Base-by-base conservation (phyloP, 2,797 vertebrate species). In the Dallia pectoralis region DNA sequence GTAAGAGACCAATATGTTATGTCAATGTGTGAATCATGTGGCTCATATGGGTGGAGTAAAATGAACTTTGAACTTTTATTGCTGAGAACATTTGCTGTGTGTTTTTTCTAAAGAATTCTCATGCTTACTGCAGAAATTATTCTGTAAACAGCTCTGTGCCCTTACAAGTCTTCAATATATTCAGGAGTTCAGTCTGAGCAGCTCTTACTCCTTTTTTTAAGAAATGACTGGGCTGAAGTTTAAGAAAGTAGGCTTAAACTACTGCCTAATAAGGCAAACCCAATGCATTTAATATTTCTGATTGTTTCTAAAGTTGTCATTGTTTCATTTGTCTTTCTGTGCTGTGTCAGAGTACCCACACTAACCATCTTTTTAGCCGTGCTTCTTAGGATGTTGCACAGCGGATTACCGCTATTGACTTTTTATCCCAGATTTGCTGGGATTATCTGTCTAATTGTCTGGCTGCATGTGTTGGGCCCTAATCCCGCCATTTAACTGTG, bases 401-500 rank as follows among this genome's bases (percentile, higher is more conserved):
- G 22, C 11, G 11, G 53, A 59, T 59, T 59, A 59, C 22, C 25
- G 53, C 53, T 59, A 59, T 59, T 19, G 53, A 59, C 53, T 59
- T 3, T 59, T 27, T 59, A 27, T 11, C 53, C 22, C 53, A 27
- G 53, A 59, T 27, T 59, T 25, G 53, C 53, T 12, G 40, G 53
- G 53, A 59, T 25, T 59, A 59, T 59, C n/a, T 25, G 53, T 22
- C 11, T 59, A 59, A 59, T 59, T 59, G 53, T 59, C 53, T 59
- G 53, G 53, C 1, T 59, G 53, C 53, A 59, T 59, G 53, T 27
- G 53, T 59, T 59, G 22, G 11, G 53, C 11, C 22, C 22, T 27
- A 25, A 27, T n/a, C 53, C 22, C 53, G 25, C 25, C 22, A 25
- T 59, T 59, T 14, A 59, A 59, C 22, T 59, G 22, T 59, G 22